Evolutionary conservation across 2,113 vertebrate species (phyloP), one percentile per base, ranked within the genome.

Genomic region (Nothocercus julius): DNA sequence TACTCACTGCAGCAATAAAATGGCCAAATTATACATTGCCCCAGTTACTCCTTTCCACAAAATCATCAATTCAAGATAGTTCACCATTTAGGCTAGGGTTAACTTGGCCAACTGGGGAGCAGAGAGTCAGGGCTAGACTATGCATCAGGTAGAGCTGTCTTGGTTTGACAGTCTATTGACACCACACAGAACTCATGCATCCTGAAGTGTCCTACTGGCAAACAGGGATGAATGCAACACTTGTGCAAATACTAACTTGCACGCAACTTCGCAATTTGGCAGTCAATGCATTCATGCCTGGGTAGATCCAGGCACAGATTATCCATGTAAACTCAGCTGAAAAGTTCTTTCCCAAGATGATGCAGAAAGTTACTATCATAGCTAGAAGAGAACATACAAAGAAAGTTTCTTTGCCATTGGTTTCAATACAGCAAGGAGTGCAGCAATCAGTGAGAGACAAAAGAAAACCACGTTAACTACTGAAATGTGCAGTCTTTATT

Each of bases 191-290:
- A 91, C 9, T 79, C 49, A 22, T 9, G 28, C 9, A 63, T 24
- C 27, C 45, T 44, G 14, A 17, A 34, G 13, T 68, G 27, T 40
- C 36, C 30, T 44, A 42, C 24, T 38, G 34, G 27, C 61, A 72
- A 24, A 18, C 0, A 42, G 13, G 6, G 12, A 91, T 4, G 19
- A 90, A 80, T 14, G 25, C 13, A 38, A 6, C 18, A 83, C 44
- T 36, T 63, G 32, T 4, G 15, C 25, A 64, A 38, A 0, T 0
- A 56, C 25, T 47, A 32, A 38, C 62, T 53, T 7, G 5, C 2
- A 30, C 0, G 0, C 13, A 78, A 20, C 38, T 72, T 72, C 21
- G 24, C 32, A 21, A 13, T 0, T 0, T 25, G 59, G 28, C 44
- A 89, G 51, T 53, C 27, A 54, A 28, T 2, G 4, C 1, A 4